Evolutionary conservation across 2,888 invertebrate species (phyloP).

Genomic region (Drosophila histrio): DNA sequence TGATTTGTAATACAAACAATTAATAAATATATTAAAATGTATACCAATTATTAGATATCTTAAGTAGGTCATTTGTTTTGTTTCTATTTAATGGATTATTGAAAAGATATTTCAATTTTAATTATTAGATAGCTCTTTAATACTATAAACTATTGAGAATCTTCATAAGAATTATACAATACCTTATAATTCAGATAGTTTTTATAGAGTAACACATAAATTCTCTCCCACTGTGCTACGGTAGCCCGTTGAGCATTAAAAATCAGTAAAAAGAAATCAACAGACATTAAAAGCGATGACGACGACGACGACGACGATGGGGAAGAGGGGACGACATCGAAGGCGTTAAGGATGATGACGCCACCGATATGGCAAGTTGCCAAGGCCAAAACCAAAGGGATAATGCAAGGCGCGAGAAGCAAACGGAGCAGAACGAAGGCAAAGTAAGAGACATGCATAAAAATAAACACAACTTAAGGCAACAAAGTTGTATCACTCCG

Average conservation of each 20-base stretch:
- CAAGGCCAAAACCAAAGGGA: conserved; percentile 56
- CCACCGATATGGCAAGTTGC: conserved; percentile 63
- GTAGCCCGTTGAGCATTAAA: conserved; percentile 60
- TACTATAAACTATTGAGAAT: no score
- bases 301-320: conserved; percentile 19
- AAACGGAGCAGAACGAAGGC: conserved; percentile 4
- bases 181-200: no score
- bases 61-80: no score
- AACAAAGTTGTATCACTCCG: conserved; percentile 48
- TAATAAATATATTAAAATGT: no score
- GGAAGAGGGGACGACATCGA: conserved; percentile 13
- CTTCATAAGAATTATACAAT: no score
- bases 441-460: conserved; percentile 56
- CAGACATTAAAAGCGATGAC: conserved; percentile 66
- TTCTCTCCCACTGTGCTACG: conserved; percentile 29
- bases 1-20: no score
- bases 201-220: neutral
- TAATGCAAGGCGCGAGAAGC: conserved; percentile 31
- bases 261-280: conserved; percentile 71
- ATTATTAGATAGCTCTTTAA: no score
- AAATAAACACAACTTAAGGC: conserved; percentile 67
- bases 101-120: no score
- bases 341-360: conserved; percentile 65
- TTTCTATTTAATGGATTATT: no score
- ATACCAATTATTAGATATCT: no score